Base-by-base conservation (phyloP, 35 echinoderm and acorn worm species). In the Eucidaris tribuloides region DNA sequence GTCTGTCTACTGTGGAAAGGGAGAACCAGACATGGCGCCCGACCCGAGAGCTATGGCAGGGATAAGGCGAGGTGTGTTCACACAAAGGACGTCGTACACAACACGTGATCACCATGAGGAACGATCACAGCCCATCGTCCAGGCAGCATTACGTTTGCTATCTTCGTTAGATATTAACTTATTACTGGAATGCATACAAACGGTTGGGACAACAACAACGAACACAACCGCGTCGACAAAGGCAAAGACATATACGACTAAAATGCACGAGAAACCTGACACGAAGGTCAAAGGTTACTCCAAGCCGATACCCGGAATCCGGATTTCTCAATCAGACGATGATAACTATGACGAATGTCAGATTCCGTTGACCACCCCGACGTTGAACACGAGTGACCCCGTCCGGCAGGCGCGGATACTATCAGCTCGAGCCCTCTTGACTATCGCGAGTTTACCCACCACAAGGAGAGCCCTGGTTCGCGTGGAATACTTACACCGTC, bases 371-470 rank as follows among this genome's bases (percentile, higher is more conserved):
- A 40, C 38, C 30, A 44, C 29, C 29, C 36, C 68, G 6, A 74
- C 38, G 40, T 13, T 40, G 1, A 74, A 44, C 35, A 74, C 7
- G 38, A 41, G 28, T 44, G 68, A 74, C 37, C 68, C 68, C 5
- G 85, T 88, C 1, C 36, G 78, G 25, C 76, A 88, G 24, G 85
- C 85, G 19, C 77, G 60, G 41, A 81, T 79, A 24, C 59, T 88
- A 35, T 79, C 85, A 17, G 85, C 85, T 3, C 62, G 77, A 41
- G 85, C 77, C 6, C 76, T 88, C n/a, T 42, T 88, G 43, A 88
- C 85, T 40, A 88, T 88, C 19, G 52, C 84, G 38, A 88, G 85
- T 36, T 56, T 88, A 46, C 85, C 85, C 9, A 80, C 65, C 28
- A 88, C 85, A 3, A 29, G 85, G 22, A 58, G 85, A 46, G 85